A percentile compares a stretch with the other conserved stretches of the same genome.
Conservation (phyloP, 2,113 vertebrate genomes). For the Hymenochirus boettgeri region DNA sequence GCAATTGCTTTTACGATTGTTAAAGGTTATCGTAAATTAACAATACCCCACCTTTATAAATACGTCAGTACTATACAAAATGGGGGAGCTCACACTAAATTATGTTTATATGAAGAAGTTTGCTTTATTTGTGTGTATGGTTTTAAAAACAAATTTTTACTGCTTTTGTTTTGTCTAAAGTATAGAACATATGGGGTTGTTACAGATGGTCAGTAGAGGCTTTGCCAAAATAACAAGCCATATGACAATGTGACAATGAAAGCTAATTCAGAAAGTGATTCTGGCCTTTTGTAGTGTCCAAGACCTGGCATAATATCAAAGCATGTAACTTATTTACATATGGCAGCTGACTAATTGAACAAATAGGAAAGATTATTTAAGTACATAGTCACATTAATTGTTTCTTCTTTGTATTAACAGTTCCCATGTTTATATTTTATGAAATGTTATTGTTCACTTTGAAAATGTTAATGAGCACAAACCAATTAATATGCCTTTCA, state of each 20-base stretch:
- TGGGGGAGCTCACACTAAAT: too few species aligned
- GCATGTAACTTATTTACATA: conserved; percentile 26
- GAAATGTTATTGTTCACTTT: too few species aligned
- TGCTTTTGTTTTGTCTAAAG: conserved; percentile 12
- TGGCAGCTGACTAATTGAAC: conserved; percentile 11
- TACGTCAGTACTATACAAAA: too few species aligned
- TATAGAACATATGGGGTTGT: conserved; percentile 30
- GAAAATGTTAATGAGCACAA: too few species aligned
- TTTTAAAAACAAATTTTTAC: neutral
- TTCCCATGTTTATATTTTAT: too few species aligned
- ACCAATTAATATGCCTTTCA: too few species aligned
- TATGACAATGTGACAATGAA: conserved; percentile 50
- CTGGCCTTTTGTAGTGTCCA: conserved; percentile 50
- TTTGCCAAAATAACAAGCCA: conserved; percentile 49
- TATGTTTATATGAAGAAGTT: too few species aligned
- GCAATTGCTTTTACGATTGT: too few species aligned
- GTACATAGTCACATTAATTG: neutral
- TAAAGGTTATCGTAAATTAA: too few species aligned
- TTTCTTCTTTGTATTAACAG: too few species aligned
- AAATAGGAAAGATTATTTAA: conserved; percentile 1
- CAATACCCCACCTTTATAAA: too few species aligned
- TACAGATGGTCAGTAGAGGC: conserved; percentile 28
- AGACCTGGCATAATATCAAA: conserved; percentile 46
- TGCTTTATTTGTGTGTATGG: too few species aligned
- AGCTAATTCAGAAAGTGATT: conserved; percentile 54